A percentile compares a stretch with the other conserved stretches of the same genome.
Conservation (phyloP, 2,888 invertebrate genomes). For the Drosophila anceps region DNA sequence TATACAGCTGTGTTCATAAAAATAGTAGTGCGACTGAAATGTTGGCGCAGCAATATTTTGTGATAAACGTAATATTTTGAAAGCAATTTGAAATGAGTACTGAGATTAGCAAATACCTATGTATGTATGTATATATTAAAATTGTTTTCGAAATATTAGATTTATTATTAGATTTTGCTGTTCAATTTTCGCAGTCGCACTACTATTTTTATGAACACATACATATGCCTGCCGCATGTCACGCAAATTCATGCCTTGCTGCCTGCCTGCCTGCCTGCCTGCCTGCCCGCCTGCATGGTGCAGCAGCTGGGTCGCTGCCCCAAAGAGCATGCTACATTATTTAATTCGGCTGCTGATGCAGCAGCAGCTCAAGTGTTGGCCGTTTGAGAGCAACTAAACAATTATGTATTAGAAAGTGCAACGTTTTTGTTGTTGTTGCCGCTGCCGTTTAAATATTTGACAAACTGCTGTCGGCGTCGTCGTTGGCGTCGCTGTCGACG, state of each 20-base stretch:
- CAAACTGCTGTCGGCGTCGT: constrained; percentile 18
- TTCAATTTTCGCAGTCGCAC: no score
- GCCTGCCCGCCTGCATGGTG: background rate
- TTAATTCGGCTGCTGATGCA: constrained; percentile 8
- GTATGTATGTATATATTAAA: background rate
- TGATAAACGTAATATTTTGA: no score
- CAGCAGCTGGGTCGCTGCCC: constrained; percentile 18
- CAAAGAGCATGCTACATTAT: constrained; percentile 50
- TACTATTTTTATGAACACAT: no score
- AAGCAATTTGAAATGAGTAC: no score
- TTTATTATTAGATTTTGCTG: no score
- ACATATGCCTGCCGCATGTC: constrained; percentile 5
- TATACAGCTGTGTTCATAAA: no score
- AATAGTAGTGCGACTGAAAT: no score
- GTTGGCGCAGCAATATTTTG: no score
- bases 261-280: no score
- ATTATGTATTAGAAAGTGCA: constrained; percentile 53
- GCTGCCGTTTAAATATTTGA: constrained; percentile 63
- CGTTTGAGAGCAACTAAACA: constrained; percentile 38
- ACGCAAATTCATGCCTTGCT: background rate
- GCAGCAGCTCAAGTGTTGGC: constrained; percentile 3
- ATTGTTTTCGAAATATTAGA: no score
- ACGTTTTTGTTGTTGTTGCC: constrained; percentile 10
- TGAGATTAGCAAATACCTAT: no score
- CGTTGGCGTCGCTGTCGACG: background rate